Conservation (phyloP, 2,888 invertebrate species). For the Syrphus vitripennis region DNA sequence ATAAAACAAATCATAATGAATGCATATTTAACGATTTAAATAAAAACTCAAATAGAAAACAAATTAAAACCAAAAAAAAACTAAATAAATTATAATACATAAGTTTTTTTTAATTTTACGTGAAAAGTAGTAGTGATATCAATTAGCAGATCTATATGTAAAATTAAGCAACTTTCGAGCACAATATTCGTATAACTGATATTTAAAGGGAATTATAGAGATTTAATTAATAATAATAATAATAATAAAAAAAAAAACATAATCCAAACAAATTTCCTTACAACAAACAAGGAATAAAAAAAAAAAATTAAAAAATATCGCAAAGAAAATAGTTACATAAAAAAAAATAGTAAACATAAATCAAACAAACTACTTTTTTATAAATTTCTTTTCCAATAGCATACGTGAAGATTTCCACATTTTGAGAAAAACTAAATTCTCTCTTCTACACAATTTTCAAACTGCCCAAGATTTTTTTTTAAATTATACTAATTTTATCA, state of each 20-base stretch:
- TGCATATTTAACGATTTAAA: neutral
- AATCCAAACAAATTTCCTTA: neutral
- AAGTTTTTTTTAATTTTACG: neutral
- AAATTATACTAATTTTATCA: neutral
- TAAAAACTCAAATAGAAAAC: constrained; percentile 7
- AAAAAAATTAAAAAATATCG: constrained; percentile 12
- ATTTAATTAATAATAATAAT: too few relatives aligned
- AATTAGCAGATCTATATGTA: constrained; percentile 51
- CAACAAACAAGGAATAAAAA: constrained; percentile 28
- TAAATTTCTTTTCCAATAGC: constrained; percentile 46
- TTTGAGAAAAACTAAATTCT: neutral
- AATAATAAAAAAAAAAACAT: constrained; percentile 5
- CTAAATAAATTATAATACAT: neutral
- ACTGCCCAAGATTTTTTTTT: neutral
- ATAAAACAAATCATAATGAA: neutral
- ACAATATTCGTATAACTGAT: constrained; percentile 62
- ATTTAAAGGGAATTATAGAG: constrained; percentile 11
- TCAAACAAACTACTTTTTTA: constrained; percentile 34
- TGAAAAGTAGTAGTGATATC: constrained; percentile 41
- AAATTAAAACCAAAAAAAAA: neutral
- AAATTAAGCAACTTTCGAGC: constrained; percentile 70
- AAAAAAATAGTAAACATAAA: constrained; percentile 20
- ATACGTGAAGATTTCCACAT: constrained; percentile 1
- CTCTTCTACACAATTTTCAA: constrained; percentile 8
- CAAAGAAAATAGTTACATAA: constrained; percentile 40